A percentile compares a stretch with the other conserved stretches of the same genome.
phyloP scores from a whole-genome alignment of 2,113 vertebrate species.

The Abramis brama region DNA sequence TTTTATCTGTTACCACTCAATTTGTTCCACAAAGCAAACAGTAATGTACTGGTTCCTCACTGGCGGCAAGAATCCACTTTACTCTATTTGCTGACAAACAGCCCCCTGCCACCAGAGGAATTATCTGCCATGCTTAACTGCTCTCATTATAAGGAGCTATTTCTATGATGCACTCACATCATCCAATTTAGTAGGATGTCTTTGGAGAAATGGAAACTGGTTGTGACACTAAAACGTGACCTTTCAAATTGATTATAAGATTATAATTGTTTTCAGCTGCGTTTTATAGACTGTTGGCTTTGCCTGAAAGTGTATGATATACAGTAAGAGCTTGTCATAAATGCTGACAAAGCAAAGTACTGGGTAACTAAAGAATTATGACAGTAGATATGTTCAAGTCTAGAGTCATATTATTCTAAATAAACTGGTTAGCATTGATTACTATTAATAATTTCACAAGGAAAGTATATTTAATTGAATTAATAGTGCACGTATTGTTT shows the following conservation, averaged over 20 bases:
- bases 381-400: neutral
- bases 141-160: slow-evolving; percentile 34
- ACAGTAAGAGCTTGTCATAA: neutral
- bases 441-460: neutral
- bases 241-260: slow-evolving; percentile 18
- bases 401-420: neutral
- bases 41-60: slow-evolving; percentile 30
- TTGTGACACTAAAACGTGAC: slow-evolving; percentile 24
- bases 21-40: slow-evolving; percentile 46
- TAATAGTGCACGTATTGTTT: neutral
- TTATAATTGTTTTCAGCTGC: slow-evolving; percentile 20
- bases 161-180: slow-evolving; percentile 28
- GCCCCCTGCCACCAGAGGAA: slow-evolving; percentile 26
- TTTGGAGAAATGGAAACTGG: slow-evolving; percentile 3
- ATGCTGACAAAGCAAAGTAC: neutral
- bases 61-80: slow-evolving; percentile 29
- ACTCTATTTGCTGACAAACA: slow-evolving; percentile 43
- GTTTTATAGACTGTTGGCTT: neutral
- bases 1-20: neutral
- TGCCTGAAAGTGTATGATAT: neutral
- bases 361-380: neutral
- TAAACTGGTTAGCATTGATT: neutral
- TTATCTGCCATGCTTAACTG: slow-evolving; percentile 36
- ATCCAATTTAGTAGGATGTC: slow-evolving; percentile 19
- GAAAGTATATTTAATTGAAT: neutral